Conservation (phyloP, 1,140 invertebrate genomes). For the Aphis gossypii region DNA sequence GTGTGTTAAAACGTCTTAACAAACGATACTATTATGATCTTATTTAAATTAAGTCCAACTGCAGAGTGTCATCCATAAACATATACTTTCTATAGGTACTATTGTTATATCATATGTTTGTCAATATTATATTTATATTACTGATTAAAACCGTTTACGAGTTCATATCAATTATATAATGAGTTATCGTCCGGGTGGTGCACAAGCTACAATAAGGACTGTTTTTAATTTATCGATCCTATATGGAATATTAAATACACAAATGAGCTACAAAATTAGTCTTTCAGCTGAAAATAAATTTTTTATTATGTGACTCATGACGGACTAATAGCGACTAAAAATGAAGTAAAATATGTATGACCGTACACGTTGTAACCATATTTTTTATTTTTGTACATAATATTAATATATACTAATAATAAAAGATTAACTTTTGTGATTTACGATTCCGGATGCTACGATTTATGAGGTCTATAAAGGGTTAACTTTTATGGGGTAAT, state of each 20-base stretch:
- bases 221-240: not conserved
- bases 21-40: not conserved
- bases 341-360: not conserved
- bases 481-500: not conserved
- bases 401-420: no score
- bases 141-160: no score
- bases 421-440: not conserved
- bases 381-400: not conserved
- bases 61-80: no score
- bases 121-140: no score
- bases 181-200: not conserved
- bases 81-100: no score
- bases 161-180: no score
- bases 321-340: conserved; percentile 3
- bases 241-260: not conserved
- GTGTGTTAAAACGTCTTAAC: not conserved
- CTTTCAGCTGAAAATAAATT: not conserved
- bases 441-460: not conserved
- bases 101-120: no score
- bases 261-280: not conserved
- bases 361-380: not conserved
- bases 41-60: not conserved
- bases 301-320: not conserved
- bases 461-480: not conserved
- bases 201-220: not conserved